A percentile compares a stretch with the other conserved stretches of the same genome.
These are phyloP conservation scores for Shinisaurus crocodilurus DNA, from an alignment of 2,113 vertebrate species.

Conservation along the genomic window DNA sequence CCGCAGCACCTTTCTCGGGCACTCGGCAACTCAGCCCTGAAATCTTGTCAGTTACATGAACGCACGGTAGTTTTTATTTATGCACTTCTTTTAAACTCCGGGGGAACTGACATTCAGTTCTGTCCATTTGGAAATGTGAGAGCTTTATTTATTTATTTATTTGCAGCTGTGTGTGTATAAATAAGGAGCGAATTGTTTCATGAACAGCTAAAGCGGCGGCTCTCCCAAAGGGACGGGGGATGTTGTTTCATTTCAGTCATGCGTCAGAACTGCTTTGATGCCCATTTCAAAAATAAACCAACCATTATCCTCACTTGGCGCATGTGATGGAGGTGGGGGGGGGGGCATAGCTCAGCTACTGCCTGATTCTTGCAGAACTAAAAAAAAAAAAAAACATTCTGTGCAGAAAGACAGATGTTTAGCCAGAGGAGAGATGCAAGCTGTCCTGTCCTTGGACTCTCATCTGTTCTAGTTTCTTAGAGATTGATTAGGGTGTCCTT, in stretches of 20 bases:
- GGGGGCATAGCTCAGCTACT: not conserved
- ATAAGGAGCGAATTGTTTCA: constrained; percentile 4
- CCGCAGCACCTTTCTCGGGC: constrained; percentile 44
- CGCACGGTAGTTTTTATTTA: not conserved
- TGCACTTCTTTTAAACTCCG: fast-evolving
- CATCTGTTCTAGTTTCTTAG: not conserved
- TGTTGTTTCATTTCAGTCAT: not conserved
- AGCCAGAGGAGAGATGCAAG: not conserved
- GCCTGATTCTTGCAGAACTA: not conserved
- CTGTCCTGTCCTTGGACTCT: not conserved
- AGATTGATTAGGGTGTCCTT: not conserved
- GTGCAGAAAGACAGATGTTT: not conserved
- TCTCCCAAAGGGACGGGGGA: fast-evolving
- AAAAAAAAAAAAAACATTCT: too few relatives aligned
- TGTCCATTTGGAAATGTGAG: not conserved
- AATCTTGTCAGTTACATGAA: constrained; percentile 32
- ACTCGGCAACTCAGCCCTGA: constrained; percentile 44
- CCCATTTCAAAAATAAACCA: not conserved
- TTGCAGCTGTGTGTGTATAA: not conserved
- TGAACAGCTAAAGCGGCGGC: not conserved
- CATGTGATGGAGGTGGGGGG: too few relatives aligned
- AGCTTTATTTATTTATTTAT: too few relatives aligned
- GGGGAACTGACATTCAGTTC: constrained; percentile 29
- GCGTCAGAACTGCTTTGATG: not conserved
- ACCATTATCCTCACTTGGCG: not conserved